Base-by-base conservation (phyloP, 1,140 invertebrate species). In the Drosophila dunni region DNA sequence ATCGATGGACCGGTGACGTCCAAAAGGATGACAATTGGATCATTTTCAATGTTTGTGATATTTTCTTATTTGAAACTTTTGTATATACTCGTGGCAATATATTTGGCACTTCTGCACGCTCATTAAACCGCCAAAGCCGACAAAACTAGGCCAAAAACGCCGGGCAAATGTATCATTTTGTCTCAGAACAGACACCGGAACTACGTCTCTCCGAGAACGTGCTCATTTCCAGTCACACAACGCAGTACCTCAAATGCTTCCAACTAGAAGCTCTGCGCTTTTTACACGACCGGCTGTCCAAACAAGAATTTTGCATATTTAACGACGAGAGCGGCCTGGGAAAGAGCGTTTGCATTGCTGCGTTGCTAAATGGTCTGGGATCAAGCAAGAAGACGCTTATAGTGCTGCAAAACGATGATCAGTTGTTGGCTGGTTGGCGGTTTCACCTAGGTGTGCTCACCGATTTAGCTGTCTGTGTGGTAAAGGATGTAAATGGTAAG, bases 301-400 rank as follows among this genome's bases (percentile, higher is more conserved):
- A 80, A 54, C 56, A 75, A 13, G 86, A 92, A 40, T 90, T 83
- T 46, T 78, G 89, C 56, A 70, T 92, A 44, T 72, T 89, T 1
- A 92, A 92, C 46, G 91, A 92, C 64, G 91, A 92, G 58, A 91
- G 86, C 48, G 91, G 91, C 0, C 64, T 92, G 58, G 91, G 91
- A 0, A 92, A 92, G 57, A 17, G 33, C 44, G 86, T 79, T 0
- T 53, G 86, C 1, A 64, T 89, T 20, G 66, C 60, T 8, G 86
- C 79, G 7, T 56, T 92, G 3, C 57, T 92, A 6, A 85, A 67
- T 60, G 83, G 76, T 0, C 53, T 90, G 8, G 75, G 75, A 20
- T 44, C 71, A 0, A 11, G 40, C 1, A 90, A 86, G 42, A 91
- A 89, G 54, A 79, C 75, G 0, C 61, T 92, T 0, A 75, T 92